Percentiles rank a stretch among this genome's conserved stretches.
Conservation (phyloP, 2,797 vertebrate species). For the Intellagama lesueurii region DNA sequence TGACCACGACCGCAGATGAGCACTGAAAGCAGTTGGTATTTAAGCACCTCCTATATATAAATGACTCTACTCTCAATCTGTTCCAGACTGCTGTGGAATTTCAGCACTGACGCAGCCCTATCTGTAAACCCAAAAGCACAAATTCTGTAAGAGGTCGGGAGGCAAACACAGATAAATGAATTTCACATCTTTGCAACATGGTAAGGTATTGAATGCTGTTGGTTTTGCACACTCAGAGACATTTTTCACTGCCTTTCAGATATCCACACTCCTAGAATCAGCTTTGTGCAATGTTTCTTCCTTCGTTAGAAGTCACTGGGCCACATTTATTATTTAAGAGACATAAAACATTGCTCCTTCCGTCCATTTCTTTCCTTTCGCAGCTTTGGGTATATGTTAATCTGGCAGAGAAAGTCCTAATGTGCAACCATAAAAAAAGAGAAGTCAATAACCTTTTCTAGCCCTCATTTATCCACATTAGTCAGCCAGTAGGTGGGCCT, state of each 20-base stretch:
- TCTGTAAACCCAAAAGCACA: conserved; percentile 16
- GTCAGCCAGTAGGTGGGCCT: conserved; percentile 71
- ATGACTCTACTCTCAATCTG: no score
- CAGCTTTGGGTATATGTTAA: conserved; percentile 71
- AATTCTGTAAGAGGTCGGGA: conserved; percentile 13
- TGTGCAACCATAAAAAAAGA: conserved; percentile 58
- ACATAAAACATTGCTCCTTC: conserved; percentile 66
- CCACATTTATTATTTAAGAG: conserved; percentile 71
- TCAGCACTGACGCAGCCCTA: background rate
- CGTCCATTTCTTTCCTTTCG: conserved; percentile 67
- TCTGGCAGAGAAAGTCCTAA: conserved; percentile 74
- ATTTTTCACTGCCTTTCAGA: conserved; percentile 55
- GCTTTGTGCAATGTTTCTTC: conserved; percentile 65
- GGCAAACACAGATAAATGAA: conserved; percentile 58
- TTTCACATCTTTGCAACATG: conserved; percentile 43
- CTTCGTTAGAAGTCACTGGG: conserved; percentile 54
- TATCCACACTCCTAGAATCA: conserved; percentile 62
- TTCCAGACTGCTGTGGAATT: background rate
- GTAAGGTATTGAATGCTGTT: conserved; percentile 59
- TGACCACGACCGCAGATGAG: background rate
- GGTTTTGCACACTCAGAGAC: conserved; percentile 22
- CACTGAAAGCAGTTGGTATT: background rate
- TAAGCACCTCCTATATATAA: background rate
- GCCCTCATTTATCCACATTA: conserved; percentile 78
- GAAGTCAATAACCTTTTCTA: conserved; percentile 75